Base-by-base conservation (phyloP, 2,888 invertebrate genomes). In the Tinea trinotella region DNA sequence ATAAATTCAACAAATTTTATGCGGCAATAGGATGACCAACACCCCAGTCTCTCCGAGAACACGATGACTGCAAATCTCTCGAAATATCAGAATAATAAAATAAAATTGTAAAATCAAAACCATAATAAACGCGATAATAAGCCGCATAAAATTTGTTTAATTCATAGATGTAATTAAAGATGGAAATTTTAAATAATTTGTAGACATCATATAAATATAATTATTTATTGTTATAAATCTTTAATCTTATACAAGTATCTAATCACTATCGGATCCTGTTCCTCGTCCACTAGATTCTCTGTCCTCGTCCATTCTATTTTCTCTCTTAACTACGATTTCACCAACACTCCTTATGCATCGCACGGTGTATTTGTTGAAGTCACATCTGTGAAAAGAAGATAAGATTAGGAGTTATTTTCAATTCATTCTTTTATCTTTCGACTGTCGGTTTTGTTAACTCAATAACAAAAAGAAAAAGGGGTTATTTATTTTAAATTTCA, bases 361-460 rank as follows among this genome's bases (percentile, higher is more conserved):
- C 59, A 95, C 87, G 0, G 93, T 94, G 68, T 94, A 96, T 66
- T 94, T 94, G 75, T 96, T 97, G 74, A 92, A 94, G 68, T 97
- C 95, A 70, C 95, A 96, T 63, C 96, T 96, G 79, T 17, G 88
- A 88, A 58, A 60, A 58, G 60, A 58, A 5, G 18, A n/a, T n/a
- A n/a, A n/a, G n/a, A n/a, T n/a, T n/a, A n/a, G n/a, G n/a, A n/a
- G n/a, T n/a, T n/a, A 48, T 7, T 15, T 5, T 4, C 17, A 3
- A 48, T n/a, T 17, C 48, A 48, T 48, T 17, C 6, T 12, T 5
- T 5, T 13, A 10, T 5, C 6, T 5, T 30, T 10, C 10, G 30
- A 30, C 10, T 30, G 5, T 30, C 30, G 30, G 9, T 7, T 30
- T 7, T 30, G 30, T 10, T 10, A 7, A 30, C 5, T 7, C 10